Evolutionary conservation across 2,888 invertebrate genomes (phyloP).

Genomic region (Phengaris arion): DNA sequence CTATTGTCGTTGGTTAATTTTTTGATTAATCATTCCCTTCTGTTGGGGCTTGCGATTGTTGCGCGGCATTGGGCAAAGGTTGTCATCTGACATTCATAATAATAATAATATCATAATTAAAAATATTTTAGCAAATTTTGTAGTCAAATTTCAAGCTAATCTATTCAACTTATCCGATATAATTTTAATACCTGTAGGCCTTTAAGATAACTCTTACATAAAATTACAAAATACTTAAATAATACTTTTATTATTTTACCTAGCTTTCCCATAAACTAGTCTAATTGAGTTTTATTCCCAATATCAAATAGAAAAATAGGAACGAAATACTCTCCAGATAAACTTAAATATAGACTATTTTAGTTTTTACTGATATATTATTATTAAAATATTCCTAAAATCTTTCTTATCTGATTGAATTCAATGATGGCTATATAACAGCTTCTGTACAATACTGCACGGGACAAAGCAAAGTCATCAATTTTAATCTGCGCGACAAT

Average conservation of each 20-base stretch:
- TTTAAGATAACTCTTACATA: too few relatives aligned
- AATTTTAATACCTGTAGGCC: too few relatives aligned
- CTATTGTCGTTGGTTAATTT: conserved; percentile 77
- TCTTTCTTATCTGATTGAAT: conserved; percentile 42
- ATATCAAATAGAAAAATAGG: too few relatives aligned
- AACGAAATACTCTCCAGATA: too few relatives aligned
- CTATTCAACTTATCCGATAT: too few relatives aligned
- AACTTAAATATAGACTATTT: too few relatives aligned
- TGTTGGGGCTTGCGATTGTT: conserved; percentile 60
- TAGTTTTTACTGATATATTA: background rate
- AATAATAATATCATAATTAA: conserved; percentile 2
- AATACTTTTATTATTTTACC: too few relatives aligned
- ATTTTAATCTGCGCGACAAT: conserved; percentile 79
- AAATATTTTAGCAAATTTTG: background rate
- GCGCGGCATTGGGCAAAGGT: conserved; percentile 26
- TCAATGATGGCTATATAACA: conserved; percentile 56
- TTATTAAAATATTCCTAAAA: conserved; percentile 7
- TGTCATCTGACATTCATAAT: conserved; percentile 14
- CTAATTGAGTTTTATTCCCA: too few relatives aligned
- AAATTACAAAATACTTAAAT: too few relatives aligned
- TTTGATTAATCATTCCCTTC: conserved; percentile 75
- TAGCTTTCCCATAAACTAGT: too few relatives aligned
- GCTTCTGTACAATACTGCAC: conserved; percentile 57
- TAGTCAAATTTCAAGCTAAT: too few relatives aligned
- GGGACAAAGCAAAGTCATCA: conserved; percentile 76